These are phyloP conservation scores for Ips nitidus DNA, from an alignment of 1,140 invertebrate species.

Conservation along the genomic window DNA sequence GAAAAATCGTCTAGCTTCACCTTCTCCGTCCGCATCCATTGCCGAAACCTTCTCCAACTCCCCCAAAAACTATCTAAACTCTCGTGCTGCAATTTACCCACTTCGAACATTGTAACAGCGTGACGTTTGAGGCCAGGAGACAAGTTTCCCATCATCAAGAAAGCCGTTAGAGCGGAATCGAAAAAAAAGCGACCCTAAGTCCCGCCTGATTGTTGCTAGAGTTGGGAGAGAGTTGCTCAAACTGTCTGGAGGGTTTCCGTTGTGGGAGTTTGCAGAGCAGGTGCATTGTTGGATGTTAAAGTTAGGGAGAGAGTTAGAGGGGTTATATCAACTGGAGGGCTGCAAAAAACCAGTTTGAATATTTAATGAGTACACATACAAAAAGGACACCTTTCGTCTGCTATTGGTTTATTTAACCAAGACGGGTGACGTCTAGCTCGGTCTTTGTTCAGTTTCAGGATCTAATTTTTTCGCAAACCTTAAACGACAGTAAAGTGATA, in stretches of 20 bases:
- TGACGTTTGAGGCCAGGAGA: constrained; percentile 94
- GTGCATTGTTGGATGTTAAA: constrained; percentile 39
- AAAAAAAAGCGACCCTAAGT: constrained; percentile 91
- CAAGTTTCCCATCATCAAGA: constrained; percentile 98
- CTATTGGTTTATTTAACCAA: constrained; percentile 60
- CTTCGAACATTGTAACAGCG: constrained; percentile 97
- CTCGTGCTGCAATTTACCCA: constrained; percentile 93
- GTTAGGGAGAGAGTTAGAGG: constrained; percentile 46
- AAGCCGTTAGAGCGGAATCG: constrained; percentile 93
- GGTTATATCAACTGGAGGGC: constrained; percentile 41
- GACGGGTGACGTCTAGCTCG: constrained; percentile 64
- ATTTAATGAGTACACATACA: constrained; percentile 6
- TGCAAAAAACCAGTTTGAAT: constrained; percentile 32
- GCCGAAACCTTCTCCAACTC: constrained; percentile 86
- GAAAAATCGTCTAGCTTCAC: constrained; percentile 91
- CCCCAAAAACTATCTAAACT: constrained; percentile 82
- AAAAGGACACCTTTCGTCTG: constrained; percentile 14
- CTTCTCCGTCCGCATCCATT: constrained; percentile 69
- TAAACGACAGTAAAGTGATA: constrained; percentile 89
- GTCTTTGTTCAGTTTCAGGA: constrained; percentile 55
- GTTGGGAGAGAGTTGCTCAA: constrained; percentile 36
- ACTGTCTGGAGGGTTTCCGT: constrained; percentile 45
- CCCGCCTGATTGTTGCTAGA: constrained; percentile 44
- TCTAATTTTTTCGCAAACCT: constrained; percentile 84
- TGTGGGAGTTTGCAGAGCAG: constrained; percentile 39